phyloP scores from a whole-genome alignment of 2,888 invertebrate genomes.

The Nineta flava region DNA sequence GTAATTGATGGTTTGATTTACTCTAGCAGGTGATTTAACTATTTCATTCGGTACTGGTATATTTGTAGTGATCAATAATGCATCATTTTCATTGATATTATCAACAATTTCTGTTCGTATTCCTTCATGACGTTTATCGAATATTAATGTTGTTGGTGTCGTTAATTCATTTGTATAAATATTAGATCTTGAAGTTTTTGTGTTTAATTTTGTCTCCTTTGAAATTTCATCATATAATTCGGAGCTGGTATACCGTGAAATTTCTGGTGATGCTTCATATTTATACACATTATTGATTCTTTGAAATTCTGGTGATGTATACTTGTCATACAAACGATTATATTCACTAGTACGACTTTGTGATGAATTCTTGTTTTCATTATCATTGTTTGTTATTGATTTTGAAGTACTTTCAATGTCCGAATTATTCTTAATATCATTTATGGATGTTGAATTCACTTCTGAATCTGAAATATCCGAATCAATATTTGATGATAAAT shows the following conservation, averaged over 20 bases:
- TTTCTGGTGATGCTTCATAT: slow-evolving; percentile 30
- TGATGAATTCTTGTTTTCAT: not conserved
- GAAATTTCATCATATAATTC: slow-evolving; percentile 13
- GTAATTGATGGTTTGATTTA: not conserved
- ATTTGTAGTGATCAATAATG: slow-evolving; percentile 1
- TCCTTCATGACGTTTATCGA: slow-evolving; percentile 35
- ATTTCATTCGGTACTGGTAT: slow-evolving; percentile 6
- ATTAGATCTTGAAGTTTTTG: slow-evolving; percentile 3
- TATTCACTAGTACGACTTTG: slow-evolving; percentile 15
- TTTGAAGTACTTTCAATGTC: not conserved
- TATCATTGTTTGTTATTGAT: not conserved
- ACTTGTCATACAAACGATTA: slow-evolving; percentile 27
- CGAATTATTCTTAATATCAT: no score
- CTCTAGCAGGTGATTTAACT: not conserved
- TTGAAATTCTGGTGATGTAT: slow-evolving; percentile 33
- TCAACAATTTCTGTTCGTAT: slow-evolving; percentile 36
- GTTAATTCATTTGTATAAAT: slow-evolving; percentile 22
- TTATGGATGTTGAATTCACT: no score
- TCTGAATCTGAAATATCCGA: not conserved
- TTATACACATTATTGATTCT: slow-evolving; percentile 34
- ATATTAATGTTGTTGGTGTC: slow-evolving; percentile 35
- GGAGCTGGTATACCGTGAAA: slow-evolving; percentile 19
- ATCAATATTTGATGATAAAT: not conserved
- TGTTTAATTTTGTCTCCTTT: slow-evolving; percentile 1
- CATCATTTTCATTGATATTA: slow-evolving; percentile 23